These are phyloP conservation scores for Drosophila multiciliata DNA, from an alignment of 2,888 invertebrate species.

Conservation along the genomic window DNA sequence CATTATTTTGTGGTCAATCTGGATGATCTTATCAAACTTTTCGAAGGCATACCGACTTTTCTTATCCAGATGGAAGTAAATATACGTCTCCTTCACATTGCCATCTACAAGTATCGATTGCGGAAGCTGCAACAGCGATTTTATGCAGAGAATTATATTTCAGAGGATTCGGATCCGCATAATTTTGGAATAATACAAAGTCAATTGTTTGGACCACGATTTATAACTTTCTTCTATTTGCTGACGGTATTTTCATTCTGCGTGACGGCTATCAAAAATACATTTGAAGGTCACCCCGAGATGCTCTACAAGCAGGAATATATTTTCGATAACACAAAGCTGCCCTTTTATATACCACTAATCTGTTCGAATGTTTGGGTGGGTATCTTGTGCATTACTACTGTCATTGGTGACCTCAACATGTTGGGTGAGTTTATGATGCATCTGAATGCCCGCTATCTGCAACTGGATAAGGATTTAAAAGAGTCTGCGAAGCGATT, in stretches of 20 bases:
- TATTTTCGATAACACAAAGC: conserved; percentile 60
- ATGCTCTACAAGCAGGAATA: conserved; percentile 71
- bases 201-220: conserved; percentile 53
- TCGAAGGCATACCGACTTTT: conserved; percentile 65
- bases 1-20: conserved; percentile 55
- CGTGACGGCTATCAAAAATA: conserved; percentile 48
- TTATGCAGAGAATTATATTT: conserved; percentile 66
- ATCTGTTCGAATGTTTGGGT: conserved; percentile 53
- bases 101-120: conserved; percentile 47
- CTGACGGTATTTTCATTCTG: conserved; percentile 56
- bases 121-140: conserved; percentile 65
- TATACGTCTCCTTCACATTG: conserved; percentile 63
- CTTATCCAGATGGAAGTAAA: conserved; percentile 63
- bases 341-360: conserved; percentile 56
- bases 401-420: conserved; percentile 70
- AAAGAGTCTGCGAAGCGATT: conserved; percentile 14
- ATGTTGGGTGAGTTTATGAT: conserved; percentile 71
- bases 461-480: conserved; percentile 65
- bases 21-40: conserved; percentile 54
- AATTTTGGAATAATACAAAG: conserved; percentile 55
- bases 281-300: conserved; percentile 48
- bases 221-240: conserved; percentile 65
- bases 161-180: conserved; percentile 32
- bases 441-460: conserved; percentile 76
- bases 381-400: conserved; percentile 57